Evolutionary conservation across 2,888 invertebrate genomes (phyloP), one percentile per base, ranked within the genome.

Genomic region (Muschampia plurimacula): DNA sequence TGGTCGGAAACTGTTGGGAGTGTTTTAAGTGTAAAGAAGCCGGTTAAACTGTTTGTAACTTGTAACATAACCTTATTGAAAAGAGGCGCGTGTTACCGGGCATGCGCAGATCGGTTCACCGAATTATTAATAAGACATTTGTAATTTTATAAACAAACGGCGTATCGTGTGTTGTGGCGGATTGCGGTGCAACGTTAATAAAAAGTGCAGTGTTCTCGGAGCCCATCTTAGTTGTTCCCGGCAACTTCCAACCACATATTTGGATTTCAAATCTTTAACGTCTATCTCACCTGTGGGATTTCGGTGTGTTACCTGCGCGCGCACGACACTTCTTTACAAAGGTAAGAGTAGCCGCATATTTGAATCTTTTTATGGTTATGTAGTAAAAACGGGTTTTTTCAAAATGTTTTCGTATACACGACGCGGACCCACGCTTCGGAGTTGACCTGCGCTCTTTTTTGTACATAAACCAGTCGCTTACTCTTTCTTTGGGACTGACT

Each of bases 121-220:
- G 80, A 87, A 91, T 90, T 91, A 90, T 89, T 91, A 89, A 89
- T 91, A 88, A 88, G 89, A 89, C 85, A 82, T 83, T 88, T 84
- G 84, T 90, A 90, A 91, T 90, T 91, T 89, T 89, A 90, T 90
- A 92, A 94, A 93, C 92, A 93, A 93, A 92, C 89, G 83, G 83
- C 82, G 83, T 80, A 86, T 86, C 84, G 86, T 86, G 89, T 84
- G 83, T 83, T 82, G 83, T 85, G 79, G 73, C 80, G 86, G 84
- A 85, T 85, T 76, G 83, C 86, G 85, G 83, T 87, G 85, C 81
- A 84, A 82, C 80, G 84, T 81, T 89, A 89, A 22, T 22, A 81
- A 82, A 81, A 81, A 83, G 79, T 84, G 85, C 90, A 89, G 83
- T 82, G 77, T 77, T 67, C 66, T 71, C 71, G 77, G 77, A 78